These are phyloP conservation scores for Vollenhovia emeryi DNA, from an alignment of 1,140 invertebrate genomes.

Conservation along the genomic window DNA sequence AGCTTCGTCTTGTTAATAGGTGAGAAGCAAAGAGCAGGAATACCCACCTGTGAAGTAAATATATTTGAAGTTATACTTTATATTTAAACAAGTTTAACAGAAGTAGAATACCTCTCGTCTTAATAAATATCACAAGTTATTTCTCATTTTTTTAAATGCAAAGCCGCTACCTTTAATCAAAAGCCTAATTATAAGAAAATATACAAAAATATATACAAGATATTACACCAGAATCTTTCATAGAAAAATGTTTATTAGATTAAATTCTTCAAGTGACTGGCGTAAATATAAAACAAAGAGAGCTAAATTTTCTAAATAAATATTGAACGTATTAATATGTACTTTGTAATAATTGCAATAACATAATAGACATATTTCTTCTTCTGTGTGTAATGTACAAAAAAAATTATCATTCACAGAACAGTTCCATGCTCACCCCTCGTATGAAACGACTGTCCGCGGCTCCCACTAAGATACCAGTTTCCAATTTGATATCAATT, in stretches of 20 bases:
- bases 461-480: conserved; percentile 91
- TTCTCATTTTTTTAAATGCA: no score
- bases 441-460: conserved; percentile 92
- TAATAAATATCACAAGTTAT: no score
- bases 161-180: no score
- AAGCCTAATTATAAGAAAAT: no score
- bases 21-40: conserved; percentile 90
- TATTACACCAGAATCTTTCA: no score
- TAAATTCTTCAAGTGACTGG: background rate
- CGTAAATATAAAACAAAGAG: background rate
- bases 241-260: no score
- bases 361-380: background rate
- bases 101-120: no score
- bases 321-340: background rate
- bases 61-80: conserved; percentile 21
- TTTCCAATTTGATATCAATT: conserved; percentile 87
- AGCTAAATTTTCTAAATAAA: background rate
- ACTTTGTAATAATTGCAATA: background rate
- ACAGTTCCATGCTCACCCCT: conserved; percentile 81
- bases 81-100: no score
- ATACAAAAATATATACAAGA: no score
- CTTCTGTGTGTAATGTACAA: background rate
- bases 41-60: conserved; percentile 84
- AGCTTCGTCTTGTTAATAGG: conserved; percentile 91
- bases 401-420: background rate